Conservation (phyloP, 2,797 vertebrate genomes). For the Aulostomus chinensis region DNA sequence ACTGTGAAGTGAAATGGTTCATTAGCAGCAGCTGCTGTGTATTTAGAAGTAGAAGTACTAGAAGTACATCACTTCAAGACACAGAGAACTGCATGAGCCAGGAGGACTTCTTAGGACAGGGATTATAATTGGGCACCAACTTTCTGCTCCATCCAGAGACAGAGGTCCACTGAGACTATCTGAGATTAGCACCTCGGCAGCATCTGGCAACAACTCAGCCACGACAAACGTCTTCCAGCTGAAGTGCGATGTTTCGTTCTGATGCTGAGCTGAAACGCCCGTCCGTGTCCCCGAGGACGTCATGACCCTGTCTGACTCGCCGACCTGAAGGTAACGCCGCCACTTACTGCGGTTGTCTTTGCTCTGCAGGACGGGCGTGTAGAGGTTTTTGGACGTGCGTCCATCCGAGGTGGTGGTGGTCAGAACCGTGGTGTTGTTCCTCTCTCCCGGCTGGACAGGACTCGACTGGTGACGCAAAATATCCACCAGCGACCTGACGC, state of each 20-base stretch:
- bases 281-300: no score
- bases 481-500: constrained; percentile 87
- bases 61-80: no score
- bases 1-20: no score
- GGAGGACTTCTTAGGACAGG: no score
- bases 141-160: no score
- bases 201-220: constrained; percentile 11
- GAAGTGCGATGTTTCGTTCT: constrained; percentile 24
- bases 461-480: constrained; percentile 90
- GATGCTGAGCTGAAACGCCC: background rate
- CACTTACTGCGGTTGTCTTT: constrained; percentile 90
- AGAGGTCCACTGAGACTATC: background rate
- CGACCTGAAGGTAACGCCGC: no score
- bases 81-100: no score
- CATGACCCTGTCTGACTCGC: no score
- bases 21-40: no score
- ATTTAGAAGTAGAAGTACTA: no score
- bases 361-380: constrained; percentile 83
- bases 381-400: constrained; percentile 85
- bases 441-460: constrained; percentile 81
- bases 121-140: no score
- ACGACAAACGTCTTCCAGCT: constrained; percentile 2
- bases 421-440: constrained; percentile 83
- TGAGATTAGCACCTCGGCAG: background rate
- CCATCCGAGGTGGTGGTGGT: constrained; percentile 79